These are phyloP conservation scores for Polyploca ridens DNA, from an alignment of 2,888 invertebrate species.

Conservation along the genomic window DNA sequence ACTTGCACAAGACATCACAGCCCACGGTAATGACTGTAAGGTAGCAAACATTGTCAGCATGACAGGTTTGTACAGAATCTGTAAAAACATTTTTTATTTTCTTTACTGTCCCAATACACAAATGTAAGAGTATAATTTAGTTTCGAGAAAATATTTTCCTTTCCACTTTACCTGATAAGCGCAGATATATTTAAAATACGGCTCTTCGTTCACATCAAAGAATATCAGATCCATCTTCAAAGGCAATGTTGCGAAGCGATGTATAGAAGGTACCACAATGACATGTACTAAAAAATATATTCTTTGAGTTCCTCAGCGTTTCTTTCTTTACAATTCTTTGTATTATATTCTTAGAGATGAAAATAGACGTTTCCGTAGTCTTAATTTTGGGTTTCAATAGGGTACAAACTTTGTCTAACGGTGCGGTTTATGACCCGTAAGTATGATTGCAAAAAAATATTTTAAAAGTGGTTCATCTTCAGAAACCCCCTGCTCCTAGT, in stretches of 20 bases:
- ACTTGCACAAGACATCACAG: slow-evolving; percentile 55
- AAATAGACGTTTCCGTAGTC: neutral
- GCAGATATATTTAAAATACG: slow-evolving; percentile 45
- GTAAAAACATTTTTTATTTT: slow-evolving; percentile 21
- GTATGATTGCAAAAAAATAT: too few species aligned
- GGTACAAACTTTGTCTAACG: neutral
- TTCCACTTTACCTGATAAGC: slow-evolving; percentile 49
- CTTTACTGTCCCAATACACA: slow-evolving; percentile 2
- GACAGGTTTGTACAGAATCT: slow-evolving; percentile 56
- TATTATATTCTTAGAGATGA: too few species aligned
- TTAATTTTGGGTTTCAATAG: neutral
- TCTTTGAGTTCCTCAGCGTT: neutral
- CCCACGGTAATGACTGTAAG: slow-evolving; percentile 52
- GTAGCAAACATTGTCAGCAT: slow-evolving; percentile 39
- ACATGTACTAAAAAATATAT: slow-evolving; percentile 55
- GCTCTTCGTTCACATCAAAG: slow-evolving; percentile 47
- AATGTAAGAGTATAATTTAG: slow-evolving; percentile 4
- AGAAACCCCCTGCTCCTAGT: too few species aligned
- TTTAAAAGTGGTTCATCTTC: too few species aligned
- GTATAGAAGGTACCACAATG: slow-evolving; percentile 50
- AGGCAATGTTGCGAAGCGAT: slow-evolving; percentile 50
- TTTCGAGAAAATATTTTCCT: slow-evolving; percentile 4
- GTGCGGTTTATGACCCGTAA: too few species aligned
- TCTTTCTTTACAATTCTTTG: neutral
- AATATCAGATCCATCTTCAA: slow-evolving; percentile 60